Evolutionary conservation across 2,888 invertebrate genomes (phyloP), one percentile per base, ranked within the genome.

Genomic region (Holacanthella duospinosa): DNA sequence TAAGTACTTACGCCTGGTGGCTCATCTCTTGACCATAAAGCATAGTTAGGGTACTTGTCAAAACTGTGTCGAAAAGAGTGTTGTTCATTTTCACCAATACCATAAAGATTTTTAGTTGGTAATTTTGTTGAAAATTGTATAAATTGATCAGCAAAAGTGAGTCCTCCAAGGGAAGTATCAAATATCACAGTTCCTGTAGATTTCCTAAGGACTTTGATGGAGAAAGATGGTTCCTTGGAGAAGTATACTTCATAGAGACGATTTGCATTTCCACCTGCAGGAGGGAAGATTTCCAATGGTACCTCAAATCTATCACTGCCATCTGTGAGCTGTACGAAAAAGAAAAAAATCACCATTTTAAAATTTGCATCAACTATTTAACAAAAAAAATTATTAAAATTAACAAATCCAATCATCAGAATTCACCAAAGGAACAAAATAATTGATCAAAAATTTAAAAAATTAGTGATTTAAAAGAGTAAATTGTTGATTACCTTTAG

Each of bases 31-130:
- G 77, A 71, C 66, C 76, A 79, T 67, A 79, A 69, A 0, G 76
- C 74, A 77, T 77, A 79, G 2, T 29, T 55, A 21, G 57, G 64
- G 25, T 63, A 73, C 66, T 74, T 76, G 36, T 74, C 70, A 44
- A 78, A 69, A 60, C 74, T 72, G 63, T 78, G 78, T 43, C 72
- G 67, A 67, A 79, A 76, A 1, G 74, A 70, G 0, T 66, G 65
- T 64, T 78, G 78, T 3, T 74, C 72, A 68, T 79, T 76, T 68
- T 80, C 80, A 3, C 79, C 79, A 60, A 80, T 74, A 0, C 80
- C 80, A 67, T 78, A 80, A 16, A 76, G 71, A 69, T 79, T 76
- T 6, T 67, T 64, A 1, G 77, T 75, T 1, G 78, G 76, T 12
- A 79, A 74, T 43, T 67, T 70, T 29, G 77, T 77, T 2, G 77